Evolutionary conservation across 1,140 invertebrate species (phyloP), one percentile per base, ranked within the genome.

Genomic region (Drosophila equinoxialis): DNA sequence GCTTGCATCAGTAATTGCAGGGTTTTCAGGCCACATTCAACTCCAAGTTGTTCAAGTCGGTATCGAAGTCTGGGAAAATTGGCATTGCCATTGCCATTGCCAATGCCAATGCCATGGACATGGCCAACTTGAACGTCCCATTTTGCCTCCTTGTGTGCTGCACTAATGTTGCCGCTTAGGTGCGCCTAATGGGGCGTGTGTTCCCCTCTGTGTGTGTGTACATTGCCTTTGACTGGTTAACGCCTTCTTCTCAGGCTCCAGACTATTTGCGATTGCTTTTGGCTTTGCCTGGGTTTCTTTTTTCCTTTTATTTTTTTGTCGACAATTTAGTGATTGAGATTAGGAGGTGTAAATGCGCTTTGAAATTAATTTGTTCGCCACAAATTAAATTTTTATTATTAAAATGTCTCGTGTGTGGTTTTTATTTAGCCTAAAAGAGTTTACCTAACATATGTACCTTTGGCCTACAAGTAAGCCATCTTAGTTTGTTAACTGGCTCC

Each of bases 301-400:
- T 37, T 59, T 63, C 42, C 39, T 51, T 30, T 64, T 71, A 33
- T 70, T 68, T 63, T 68, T 74, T 81, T 61, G 64, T 77, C 84
- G 77, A 83, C 83, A 87, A 87, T 87, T 87, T 87, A 87, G 76
- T 87, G 84, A 87, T 87, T 84, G 84, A 69, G 84, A 87, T 87
- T 90, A 87, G 80, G 84, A 87, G 84, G 84, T 87, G 84, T 87
- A 87, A 87, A 87, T 84, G 84, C 77, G 80, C 80, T 80, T 89
- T 67, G 74, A 89, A 89, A 89, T 87, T 89, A 87, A 87, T 87
- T 87, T 87, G 84, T 89, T 80, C 75, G 74, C 77, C 67, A 90
- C 84, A 87, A 87, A 87, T 87, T 89, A 89, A 89, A 87, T 84
- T 90, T 87, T 89, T 89, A 87, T 87, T 89, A 87, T 87, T 84